phyloP scores from a whole-genome alignment of 1,140 invertebrate species.

The Augochlora pura region DNA sequence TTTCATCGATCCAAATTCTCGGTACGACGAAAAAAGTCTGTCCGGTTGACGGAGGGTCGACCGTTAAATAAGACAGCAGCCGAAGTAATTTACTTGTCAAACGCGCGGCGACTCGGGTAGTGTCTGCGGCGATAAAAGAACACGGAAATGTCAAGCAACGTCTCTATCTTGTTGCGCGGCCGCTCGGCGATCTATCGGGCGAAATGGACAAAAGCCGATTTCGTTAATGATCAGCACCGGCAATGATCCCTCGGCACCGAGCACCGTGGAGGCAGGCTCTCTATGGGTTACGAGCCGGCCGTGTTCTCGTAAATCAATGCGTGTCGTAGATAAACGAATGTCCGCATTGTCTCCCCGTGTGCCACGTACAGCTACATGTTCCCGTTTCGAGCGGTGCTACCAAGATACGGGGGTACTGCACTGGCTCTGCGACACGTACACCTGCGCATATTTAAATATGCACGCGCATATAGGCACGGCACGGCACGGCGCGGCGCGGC shows the following conservation, averaged over 20 bases:
- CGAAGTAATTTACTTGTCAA: too few species aligned
- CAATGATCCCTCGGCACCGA: conserved; percentile 12
- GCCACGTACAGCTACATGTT: conserved; percentile 22
- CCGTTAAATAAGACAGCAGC: too few species aligned
- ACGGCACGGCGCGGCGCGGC: background rate
- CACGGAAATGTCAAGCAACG: too few species aligned
- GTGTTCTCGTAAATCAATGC: conserved; percentile 56
- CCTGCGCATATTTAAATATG: conserved; percentile 7
- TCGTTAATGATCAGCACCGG: background rate
- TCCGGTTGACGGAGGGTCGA: too few species aligned
- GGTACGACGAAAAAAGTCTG: too few species aligned
- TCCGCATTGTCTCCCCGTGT: conserved; percentile 54
- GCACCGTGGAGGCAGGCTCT: conserved; percentile 43
- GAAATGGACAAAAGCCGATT: too few species aligned
- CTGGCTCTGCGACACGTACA: background rate
- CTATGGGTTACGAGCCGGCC: conserved; percentile 44
- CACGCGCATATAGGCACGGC: background rate
- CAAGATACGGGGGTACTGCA: background rate
- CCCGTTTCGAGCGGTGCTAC: conserved; percentile 30
- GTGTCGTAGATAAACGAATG: conserved; percentile 60
- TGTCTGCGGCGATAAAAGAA: too few species aligned
- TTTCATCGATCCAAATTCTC: too few species aligned
- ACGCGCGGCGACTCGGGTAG: too few species aligned
- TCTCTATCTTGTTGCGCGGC: too few species aligned
- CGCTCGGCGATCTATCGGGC: too few species aligned